Base-by-base conservation (phyloP, 2,797 vertebrate genomes). In the Falco berigora region DNA sequence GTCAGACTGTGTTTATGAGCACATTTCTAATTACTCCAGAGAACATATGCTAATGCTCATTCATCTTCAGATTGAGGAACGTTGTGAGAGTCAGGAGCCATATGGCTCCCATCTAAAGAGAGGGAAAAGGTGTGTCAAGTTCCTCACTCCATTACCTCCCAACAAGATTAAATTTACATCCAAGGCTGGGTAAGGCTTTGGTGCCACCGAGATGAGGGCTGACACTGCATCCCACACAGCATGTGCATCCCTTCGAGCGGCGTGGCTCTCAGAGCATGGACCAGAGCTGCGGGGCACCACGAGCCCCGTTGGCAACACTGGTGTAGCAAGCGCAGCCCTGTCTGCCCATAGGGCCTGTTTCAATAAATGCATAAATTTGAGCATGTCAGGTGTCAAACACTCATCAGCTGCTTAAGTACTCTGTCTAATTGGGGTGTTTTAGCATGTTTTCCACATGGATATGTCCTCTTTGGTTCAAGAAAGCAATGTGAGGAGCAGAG, bases 21-120 rank as follows among this genome's bases (percentile, higher is more conserved):
- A 69, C 62, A 71, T 87, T 88, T 96, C 94, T 95, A 95, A 96
- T 96, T 96, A 95, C 90, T 93, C 74, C 59, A 58, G 83, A 93
- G 93, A 95, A 94, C 88, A 92, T 95, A 93, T 92, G 90, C 71
- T 93, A 93, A 71, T 73, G 4, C 30, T 86, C 76, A 92, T 90
- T 90, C 91, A 92, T 88, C 80, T 74, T 81, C 90, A 79, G 49
- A 69, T 40, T 1, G 18, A 91, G 76, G 58, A 75, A 10, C 2
- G 3, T 72, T 61, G 44, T 30, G 13, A 91, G 72, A 86, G 88
- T 86, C 21, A 0, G 80, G 42, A 94, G 71, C 93, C 95, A 96
- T 96, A 94, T 94, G 93, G 90, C 59, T 93, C 34, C 46, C 40
- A 63, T 92, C 83, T 25, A 93, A 36, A 25, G 55, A 66, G 71